A percentile compares a stretch with the other conserved stretches of the same genome.
These are phyloP conservation scores for Alethe castanea DNA, from an alignment of 2,113 vertebrate genomes.

Conservation along the genomic window DNA sequence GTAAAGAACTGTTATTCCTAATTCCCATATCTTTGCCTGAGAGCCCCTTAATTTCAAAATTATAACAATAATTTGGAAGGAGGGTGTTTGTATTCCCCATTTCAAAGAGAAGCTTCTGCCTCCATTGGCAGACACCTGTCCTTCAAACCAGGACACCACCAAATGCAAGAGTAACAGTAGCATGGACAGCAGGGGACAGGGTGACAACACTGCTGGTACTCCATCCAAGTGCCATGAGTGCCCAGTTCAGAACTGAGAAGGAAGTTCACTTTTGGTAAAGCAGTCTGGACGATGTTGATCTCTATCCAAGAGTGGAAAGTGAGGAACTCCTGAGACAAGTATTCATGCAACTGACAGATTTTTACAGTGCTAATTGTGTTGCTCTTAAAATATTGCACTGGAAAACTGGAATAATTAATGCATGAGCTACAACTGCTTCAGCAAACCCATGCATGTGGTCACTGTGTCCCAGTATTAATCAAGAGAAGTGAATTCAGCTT, in stretches of 20 bases:
- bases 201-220: neutral
- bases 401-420: neutral
- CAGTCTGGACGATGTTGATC: neutral
- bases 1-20: too few species aligned
- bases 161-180: neutral
- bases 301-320: neutral
- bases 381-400: neutral
- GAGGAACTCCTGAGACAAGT: neutral
- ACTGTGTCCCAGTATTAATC: neutral
- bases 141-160: too few species aligned
- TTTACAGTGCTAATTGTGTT: neutral
- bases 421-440: constrained; percentile 6
- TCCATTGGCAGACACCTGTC: too few species aligned
- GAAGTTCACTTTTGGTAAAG: neutral
- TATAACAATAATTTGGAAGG: too few species aligned
- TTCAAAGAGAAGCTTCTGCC: too few species aligned
- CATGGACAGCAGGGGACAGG: accelerated
- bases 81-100: too few species aligned
- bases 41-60: too few species aligned
- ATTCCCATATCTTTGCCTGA: too few species aligned
- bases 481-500: constrained; percentile 25
- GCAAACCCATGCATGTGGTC: neutral
- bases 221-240: accelerated
- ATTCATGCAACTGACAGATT: neutral
- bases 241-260: neutral